These are phyloP conservation scores for Aurelia coerulea DNA, from an alignment of 30 jellyfish, hydroid and myxozoan genomes.

Conservation along the genomic window DNA sequence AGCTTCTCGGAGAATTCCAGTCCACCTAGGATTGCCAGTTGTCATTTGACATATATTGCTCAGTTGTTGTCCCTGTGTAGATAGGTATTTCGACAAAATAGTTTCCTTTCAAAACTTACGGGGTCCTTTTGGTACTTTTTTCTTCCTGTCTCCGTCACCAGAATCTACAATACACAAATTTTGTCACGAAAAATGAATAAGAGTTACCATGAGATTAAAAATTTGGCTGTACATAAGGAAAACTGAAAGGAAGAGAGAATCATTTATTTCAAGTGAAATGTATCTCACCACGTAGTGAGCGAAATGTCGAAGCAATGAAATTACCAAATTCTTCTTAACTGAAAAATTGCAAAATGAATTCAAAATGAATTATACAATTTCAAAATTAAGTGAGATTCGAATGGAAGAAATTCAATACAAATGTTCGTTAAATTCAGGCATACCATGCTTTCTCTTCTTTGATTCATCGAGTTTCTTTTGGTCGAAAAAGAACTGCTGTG, in stretches of 20 bases:
- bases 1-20: too few relatives aligned
- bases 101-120: slow-evolving; percentile 44
- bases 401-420: background rate
- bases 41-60: background rate
- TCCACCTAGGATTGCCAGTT: too few relatives aligned
- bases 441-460: slow-evolving; percentile 42
- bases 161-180: slow-evolving; percentile 5
- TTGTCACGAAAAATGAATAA: too few relatives aligned
- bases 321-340: too few relatives aligned
- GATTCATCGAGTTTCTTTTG: slow-evolving; percentile 63
- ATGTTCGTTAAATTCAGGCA: background rate
- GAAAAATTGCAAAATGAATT: too few relatives aligned
- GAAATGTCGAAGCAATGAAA: too few relatives aligned
- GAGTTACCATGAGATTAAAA: background rate
- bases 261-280: too few relatives aligned
- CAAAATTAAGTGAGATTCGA: background rate
- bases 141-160: slow-evolving; percentile 30
- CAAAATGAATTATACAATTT: too few relatives aligned
- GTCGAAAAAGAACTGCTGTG: slow-evolving; percentile 64
- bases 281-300: too few relatives aligned
- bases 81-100: background rate
- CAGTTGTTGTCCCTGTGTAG: background rate
- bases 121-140: slow-evolving; percentile 90
- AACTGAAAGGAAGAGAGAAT: too few relatives aligned
- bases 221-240: too few relatives aligned